Percentiles rank a stretch among this genome's conserved stretches.
These are phyloP conservation scores for Melospiza melodia DNA, from an alignment of 2,113 vertebrate species.

Conservation along the genomic window DNA sequence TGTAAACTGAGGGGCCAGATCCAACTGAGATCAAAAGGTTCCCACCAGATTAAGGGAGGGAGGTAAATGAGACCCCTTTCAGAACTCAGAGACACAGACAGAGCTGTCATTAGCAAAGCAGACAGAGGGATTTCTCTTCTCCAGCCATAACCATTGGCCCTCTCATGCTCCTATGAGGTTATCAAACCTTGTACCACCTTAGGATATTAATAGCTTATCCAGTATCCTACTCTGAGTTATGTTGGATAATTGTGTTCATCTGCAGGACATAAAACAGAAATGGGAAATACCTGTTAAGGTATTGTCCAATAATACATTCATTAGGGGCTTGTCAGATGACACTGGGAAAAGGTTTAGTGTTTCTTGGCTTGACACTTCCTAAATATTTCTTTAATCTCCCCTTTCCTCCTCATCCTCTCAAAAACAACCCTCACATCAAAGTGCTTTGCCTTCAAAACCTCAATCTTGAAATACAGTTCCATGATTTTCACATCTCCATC, in stretches of 20 bases:
- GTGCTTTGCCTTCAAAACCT: background rate
- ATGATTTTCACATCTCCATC: background rate
- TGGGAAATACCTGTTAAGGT: background rate
- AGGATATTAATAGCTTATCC: background rate
- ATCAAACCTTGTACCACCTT: background rate
- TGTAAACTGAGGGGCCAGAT: constrained; percentile 42
- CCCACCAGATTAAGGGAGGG: constrained; percentile 43
- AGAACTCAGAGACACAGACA: constrained; percentile 18
- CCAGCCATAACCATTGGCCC: background rate
- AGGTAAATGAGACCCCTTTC: background rate
- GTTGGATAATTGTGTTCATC: background rate
- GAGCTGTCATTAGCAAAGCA: constrained; percentile 57
- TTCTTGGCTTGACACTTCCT: background rate
- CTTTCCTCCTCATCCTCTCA: background rate
- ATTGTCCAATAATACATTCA: background rate
- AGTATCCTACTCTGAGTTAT: background rate
- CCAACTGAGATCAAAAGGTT: constrained; percentile 67
- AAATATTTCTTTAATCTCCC: background rate
- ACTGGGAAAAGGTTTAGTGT: background rate
- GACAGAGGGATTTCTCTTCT: constrained; percentile 43
- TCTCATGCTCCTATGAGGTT: constrained; percentile 14
- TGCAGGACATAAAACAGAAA: background rate
- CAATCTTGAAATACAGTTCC: background rate
- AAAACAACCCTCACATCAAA: background rate
- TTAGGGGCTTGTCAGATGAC: background rate